Conservation (phyloP, 2,113 vertebrate genomes). For the Hemichromis elongatus region DNA sequence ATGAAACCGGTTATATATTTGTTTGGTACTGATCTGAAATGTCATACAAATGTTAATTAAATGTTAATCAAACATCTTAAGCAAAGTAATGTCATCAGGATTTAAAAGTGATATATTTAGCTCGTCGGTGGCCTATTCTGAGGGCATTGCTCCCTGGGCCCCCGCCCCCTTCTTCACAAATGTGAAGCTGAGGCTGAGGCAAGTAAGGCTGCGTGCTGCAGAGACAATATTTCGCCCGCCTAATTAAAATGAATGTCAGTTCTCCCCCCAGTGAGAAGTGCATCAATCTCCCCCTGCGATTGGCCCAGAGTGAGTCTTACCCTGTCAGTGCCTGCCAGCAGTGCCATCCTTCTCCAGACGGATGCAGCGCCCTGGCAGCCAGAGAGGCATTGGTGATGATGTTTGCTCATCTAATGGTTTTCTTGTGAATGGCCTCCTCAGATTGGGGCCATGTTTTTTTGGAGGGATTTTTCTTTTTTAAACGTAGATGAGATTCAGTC, state of each 20-base stretch:
- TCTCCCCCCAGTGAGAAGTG: slow-evolving; percentile 65
- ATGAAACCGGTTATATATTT: slow-evolving; percentile 15
- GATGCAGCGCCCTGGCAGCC: slow-evolving; percentile 21
- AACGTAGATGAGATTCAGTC: neutral
- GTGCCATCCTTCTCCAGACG: slow-evolving; percentile 52
- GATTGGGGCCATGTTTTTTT: neutral
- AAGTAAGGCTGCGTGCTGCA: slow-evolving; percentile 27
- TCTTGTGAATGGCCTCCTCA: slow-evolving; percentile 30
- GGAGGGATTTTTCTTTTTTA: neutral
- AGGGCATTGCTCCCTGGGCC: slow-evolving; percentile 54
- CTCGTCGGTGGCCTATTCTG: slow-evolving; percentile 27
- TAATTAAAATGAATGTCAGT: slow-evolving; percentile 81
- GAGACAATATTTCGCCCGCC: slow-evolving; percentile 59
- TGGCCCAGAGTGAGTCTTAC: slow-evolving; percentile 66
- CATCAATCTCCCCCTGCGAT: slow-evolving; percentile 67
- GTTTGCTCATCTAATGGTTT: slow-evolving; percentile 53
- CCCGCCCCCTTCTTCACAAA: slow-evolving; percentile 1
- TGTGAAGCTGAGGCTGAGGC: slow-evolving; percentile 29
- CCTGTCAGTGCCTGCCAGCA: slow-evolving; percentile 57
- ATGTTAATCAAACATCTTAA: slow-evolving; percentile 74
- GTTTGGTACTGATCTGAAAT: slow-evolving; percentile 61
- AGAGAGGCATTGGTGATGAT: slow-evolving; percentile 32
- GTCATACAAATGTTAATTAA: slow-evolving; percentile 76
- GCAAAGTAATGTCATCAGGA: slow-evolving; percentile 48
- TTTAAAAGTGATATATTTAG: slow-evolving; percentile 48